phyloP scores from a whole-genome alignment of 2,888 invertebrate species.

The Slavum lentiscoides region DNA sequence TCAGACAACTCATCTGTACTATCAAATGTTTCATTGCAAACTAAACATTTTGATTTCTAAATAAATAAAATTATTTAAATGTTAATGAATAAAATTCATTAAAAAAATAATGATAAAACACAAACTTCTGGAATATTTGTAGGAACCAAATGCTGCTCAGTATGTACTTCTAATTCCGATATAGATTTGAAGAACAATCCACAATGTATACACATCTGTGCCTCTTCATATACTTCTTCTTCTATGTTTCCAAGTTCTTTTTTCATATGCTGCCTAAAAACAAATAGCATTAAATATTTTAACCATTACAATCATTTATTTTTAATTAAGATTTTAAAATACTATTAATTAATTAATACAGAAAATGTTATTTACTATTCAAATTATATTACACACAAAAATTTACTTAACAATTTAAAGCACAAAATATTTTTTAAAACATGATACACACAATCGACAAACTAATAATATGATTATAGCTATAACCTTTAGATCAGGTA shows the following conservation, averaged over 20 bases:
- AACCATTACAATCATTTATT: background rate
- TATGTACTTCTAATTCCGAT: constrained; percentile 28
- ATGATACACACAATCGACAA: no score
- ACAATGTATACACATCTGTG: constrained; percentile 49
- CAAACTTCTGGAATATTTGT: constrained; percentile 45
- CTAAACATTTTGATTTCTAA: constrained; percentile 62
- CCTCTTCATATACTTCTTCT: constrained; percentile 48
- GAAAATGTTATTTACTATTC: background rate
- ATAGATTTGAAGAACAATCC: constrained; percentile 49
- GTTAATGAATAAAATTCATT: constrained; percentile 1
- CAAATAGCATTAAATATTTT: background rate
- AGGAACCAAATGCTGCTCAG: constrained; percentile 41
- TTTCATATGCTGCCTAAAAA: constrained; percentile 44
- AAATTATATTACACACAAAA: background rate
- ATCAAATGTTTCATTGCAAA: constrained; percentile 69
- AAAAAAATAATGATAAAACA: constrained; percentile 26
- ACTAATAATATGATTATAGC: no score
- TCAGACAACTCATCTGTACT: constrained; percentile 69
- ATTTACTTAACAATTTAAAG: background rate
- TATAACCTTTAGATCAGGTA: no score
- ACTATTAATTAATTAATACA: background rate
- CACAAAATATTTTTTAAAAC: background rate
- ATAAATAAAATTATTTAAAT: constrained; percentile 39
- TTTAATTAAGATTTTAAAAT: background rate
- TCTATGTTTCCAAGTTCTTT: constrained; percentile 40